Conservation (phyloP, 2,797 vertebrate species). For the Sebastes cheni region DNA sequence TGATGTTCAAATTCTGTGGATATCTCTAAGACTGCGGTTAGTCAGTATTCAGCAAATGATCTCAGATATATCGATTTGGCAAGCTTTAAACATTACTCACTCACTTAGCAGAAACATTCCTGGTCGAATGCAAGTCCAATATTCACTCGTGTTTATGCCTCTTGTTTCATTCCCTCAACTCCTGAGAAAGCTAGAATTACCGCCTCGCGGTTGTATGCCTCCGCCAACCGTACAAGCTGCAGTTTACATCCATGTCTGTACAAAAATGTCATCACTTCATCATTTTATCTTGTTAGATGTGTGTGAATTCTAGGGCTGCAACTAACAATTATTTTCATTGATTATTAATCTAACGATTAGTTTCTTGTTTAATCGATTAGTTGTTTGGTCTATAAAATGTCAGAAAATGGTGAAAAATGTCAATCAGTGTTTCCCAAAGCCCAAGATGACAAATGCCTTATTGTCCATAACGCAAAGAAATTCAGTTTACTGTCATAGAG, state of each 20-base stretch:
- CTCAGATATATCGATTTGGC: neutral
- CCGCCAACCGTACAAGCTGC: neutral
- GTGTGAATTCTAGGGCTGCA: too few relatives aligned
- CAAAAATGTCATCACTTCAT: neutral
- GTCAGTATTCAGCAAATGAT: constrained; percentile 8
- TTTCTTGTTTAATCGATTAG: neutral
- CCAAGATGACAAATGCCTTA: too few relatives aligned
- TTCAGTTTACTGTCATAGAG: neutral
- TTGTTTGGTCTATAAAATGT: neutral
- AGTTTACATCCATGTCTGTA: neutral
- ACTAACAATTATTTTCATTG: neutral
- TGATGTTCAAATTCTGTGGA: neutral
- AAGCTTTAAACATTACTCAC: constrained; percentile 6
- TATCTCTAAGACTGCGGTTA: neutral
- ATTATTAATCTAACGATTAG: neutral
- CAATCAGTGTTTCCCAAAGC: neutral
- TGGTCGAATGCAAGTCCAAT: neutral
- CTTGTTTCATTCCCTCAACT: too few relatives aligned
- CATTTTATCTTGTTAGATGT: neutral
- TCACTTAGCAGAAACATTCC: neutral
- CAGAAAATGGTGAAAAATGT: neutral
- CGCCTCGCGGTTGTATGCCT: neutral
- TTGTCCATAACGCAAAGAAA: neutral
- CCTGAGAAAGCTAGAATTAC: neutral
- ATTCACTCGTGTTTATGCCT: neutral